Percentiles rank a stretch among this genome's conserved stretches.
Conservation (phyloP, 2,113 vertebrate genomes). For the Crotalus viridis region DNA sequence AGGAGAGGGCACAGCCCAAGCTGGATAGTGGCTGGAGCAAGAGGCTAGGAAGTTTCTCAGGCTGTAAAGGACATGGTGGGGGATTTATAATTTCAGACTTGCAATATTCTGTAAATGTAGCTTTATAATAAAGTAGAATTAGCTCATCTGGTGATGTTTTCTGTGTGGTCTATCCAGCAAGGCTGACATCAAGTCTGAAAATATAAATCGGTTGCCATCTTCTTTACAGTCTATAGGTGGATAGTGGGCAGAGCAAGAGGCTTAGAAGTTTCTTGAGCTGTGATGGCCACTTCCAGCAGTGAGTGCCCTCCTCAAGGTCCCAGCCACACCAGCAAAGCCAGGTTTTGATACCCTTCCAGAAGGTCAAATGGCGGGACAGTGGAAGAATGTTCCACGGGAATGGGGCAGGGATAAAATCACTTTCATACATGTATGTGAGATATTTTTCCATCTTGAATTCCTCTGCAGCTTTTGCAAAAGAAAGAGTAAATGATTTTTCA, state of each 20-base stretch:
- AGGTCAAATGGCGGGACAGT: neutral
- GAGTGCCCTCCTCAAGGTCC: neutral
- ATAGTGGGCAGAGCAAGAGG: neutral
- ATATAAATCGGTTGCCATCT: neutral
- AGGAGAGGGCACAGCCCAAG: neutral
- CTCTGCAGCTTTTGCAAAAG: neutral
- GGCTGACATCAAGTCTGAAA: neutral
- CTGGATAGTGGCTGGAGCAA: neutral
- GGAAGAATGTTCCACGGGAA: neutral
- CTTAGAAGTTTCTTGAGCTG: neutral
- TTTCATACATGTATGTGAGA: neutral
- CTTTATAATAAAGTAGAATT: neutral
- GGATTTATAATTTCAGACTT: neutral
- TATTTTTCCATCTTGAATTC: neutral
- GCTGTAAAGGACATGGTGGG: neutral
- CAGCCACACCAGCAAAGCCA: neutral
- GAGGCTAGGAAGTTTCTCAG: neutral
- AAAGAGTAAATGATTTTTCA: neutral
- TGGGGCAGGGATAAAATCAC: neutral
- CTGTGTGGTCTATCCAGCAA: neutral
- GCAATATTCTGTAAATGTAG: neutral
- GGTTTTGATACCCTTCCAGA: neutral
- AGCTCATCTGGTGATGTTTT: neutral
- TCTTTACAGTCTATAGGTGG: neutral
- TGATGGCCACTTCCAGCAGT: neutral